Evolutionary conservation across 1,140 invertebrate species (phyloP), one percentile per base, ranked within the genome.

Genomic region (Drosophila insularis): DNA sequence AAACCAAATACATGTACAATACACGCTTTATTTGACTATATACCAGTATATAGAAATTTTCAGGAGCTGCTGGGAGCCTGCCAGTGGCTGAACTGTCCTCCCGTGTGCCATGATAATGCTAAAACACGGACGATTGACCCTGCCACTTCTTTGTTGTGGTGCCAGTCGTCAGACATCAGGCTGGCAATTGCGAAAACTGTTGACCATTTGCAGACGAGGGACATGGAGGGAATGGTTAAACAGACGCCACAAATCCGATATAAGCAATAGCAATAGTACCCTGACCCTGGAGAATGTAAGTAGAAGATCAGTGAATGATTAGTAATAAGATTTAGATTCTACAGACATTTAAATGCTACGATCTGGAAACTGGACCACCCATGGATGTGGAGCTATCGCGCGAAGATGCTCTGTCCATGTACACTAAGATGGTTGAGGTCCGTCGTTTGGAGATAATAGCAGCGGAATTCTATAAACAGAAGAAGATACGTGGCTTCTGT

Each of bases 401-500:
- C 65, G 95, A 95, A 19, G 95, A 97, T 69, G 96, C 94, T 1
- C 78, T 96, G 1, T 82, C 92, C 31, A 85, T 92, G 78, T 93
- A 95, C 80, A 91, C 80, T 17, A 91, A 96, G 70, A 97, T 97
- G 96, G 93, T 93, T 73, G 92, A 91, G 0, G 93, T 96, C 61
- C 92, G 96, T 1, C 92, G 95, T 31, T 92, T 97, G 92, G 96
- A 97, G 92, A 94, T 94, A 2, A 93, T 95, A 11, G 94, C 95
- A 14, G 94, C 93, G 37, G 94, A 94, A 81, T 89, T 96, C 63
- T 97, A 97, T 85, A 96, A 96, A 91, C 94, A 96, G 71, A 96
- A 96, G 92, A 91, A 94, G 17, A 94, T 97, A 62, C 92, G 96
- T 43, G 96, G 96, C 2, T 97, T 97, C 90, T 97, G 96, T 81